Conservation (phyloP, 1,140 invertebrate species). For the Pogonomyrmex barbatus region DNA sequence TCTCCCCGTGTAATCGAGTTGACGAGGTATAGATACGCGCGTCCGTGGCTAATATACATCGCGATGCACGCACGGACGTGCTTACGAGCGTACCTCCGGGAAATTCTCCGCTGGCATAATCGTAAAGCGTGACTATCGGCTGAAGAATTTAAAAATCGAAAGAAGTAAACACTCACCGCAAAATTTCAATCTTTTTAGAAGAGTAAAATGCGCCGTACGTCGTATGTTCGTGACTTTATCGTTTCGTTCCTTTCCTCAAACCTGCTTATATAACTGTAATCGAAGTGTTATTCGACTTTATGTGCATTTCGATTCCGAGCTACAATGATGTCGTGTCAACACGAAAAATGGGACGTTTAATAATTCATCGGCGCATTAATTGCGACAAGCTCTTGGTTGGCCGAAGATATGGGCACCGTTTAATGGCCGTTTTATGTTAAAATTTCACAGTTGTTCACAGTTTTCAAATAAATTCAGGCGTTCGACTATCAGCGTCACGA, state of each 20-base stretch:
- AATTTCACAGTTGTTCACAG: neutral
- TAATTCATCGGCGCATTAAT: slow-evolving; percentile 16
- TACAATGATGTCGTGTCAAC: neutral
- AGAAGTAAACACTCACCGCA: neutral
- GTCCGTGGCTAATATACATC: neutral
- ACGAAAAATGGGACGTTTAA: slow-evolving; percentile 23
- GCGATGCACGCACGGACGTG: neutral
- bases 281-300: neutral
- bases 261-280: neutral
- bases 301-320: neutral
- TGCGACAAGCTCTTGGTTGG: neutral
- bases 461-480: slow-evolving; percentile 9
- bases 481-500: neutral
- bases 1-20: neutral
- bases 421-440: slow-evolving; percentile 23
- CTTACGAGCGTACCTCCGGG: neutral
- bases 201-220: no score
- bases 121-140: neutral
- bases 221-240: no score
- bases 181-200: neutral
- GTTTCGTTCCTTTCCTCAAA: neutral
- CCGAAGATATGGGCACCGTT: neutral
- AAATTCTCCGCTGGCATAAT: slow-evolving; percentile 35
- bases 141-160: neutral
- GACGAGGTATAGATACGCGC: slow-evolving; percentile 4